These are phyloP conservation scores for Teleogryllus occipitalis DNA, from an alignment of 1,140 invertebrate species.

Conservation along the genomic window DNA sequence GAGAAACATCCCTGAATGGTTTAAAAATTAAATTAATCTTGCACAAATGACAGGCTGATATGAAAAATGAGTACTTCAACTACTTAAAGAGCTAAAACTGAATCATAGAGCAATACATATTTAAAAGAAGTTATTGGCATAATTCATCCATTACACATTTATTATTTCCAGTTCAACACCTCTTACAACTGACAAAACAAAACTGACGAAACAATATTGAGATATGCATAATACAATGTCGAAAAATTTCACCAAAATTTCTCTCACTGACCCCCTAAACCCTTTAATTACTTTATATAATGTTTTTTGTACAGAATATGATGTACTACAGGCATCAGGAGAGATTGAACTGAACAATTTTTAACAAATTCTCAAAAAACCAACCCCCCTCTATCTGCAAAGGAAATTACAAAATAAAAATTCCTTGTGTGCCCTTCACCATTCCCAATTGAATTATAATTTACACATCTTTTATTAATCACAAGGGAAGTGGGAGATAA, in stretches of 20 bases:
- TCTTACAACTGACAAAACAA: conserved; percentile 5
- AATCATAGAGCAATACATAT: background rate
- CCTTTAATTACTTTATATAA: no score
- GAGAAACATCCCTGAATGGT: background rate
- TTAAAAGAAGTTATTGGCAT: background rate
- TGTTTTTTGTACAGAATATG: background rate
- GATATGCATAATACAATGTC: background rate
- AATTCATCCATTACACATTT: background rate
- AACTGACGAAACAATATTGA: background rate
- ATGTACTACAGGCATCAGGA: background rate
- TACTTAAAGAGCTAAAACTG: background rate
- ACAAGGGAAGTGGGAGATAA: background rate
- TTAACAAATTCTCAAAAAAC: background rate
- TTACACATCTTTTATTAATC: background rate
- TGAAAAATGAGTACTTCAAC: background rate
- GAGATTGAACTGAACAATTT: background rate
- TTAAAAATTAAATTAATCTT: background rate
- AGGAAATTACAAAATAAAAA: background rate
- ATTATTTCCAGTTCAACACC: background rate
- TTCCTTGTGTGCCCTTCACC: background rate
- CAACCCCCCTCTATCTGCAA: background rate
- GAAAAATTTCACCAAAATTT: background rate
- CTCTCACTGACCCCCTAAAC: no score
- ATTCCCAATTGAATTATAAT: background rate
- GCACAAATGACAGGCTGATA: background rate